Base-by-base conservation (phyloP, 2,888 invertebrate genomes). In the Epistrophe eligans region DNA sequence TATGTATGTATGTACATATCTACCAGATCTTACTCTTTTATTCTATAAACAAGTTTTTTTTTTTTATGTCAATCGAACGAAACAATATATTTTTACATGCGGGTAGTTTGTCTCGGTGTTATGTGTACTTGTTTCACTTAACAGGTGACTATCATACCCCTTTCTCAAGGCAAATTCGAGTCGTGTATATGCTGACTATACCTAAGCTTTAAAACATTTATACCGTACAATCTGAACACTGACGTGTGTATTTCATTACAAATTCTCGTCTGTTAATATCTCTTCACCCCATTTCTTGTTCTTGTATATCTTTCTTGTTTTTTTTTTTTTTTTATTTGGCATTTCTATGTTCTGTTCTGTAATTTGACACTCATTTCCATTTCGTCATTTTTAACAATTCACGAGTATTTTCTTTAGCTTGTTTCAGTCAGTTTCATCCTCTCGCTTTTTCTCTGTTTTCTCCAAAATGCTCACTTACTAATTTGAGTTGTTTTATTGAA, bases 361-460 rank as follows among this genome's bases (percentile, higher is more conserved):
- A 83, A 87, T 83, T 79, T 83, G 83, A 87, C 83, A 87, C 87
- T 87, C 83, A 79, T 87, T 87, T 83, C 62, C 79, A 87, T 87
- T 66, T 87, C 79, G 83, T 76, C 82, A 87, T 87, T 70, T 66
- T 82, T 79, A 87, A 79, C 77, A 85, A 82, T 79, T 73, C 85
- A 81, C 72, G 80, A 80, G 80, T 43, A 62, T 19, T 79, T 79
- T 55, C 11, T 19, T 40, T 57, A 45, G 40, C 38, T 79, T 72
- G 43, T 32, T 40, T 43, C 28, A 19, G 24, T 43, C 28, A 19
- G 24, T 50, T 15, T 60, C 77, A 35, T 58, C 45, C 40, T 48
- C 35, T 5, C 5, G 32, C 52, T 45, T 5, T n/a, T 28, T 19
- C 10, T 38, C 40, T 43, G 15, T 9, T 50, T 38, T 28, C 19